A percentile compares a stretch with the other conserved stretches of the same genome.
Conservation (phyloP, 2,113 vertebrate species). For the Trichomycterus rosablanca region DNA sequence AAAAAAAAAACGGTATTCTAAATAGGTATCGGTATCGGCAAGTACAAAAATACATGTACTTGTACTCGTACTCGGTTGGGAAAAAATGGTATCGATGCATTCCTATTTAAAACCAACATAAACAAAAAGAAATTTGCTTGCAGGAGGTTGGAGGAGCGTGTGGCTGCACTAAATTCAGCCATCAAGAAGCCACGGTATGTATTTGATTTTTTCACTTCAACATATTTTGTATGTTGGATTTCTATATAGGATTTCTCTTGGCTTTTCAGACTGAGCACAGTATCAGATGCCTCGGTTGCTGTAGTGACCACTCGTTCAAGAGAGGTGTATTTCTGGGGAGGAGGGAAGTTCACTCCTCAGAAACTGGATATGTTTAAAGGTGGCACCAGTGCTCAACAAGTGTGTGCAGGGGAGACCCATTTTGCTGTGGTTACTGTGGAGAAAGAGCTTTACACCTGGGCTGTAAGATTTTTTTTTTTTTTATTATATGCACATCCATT, state of each 20-base stretch:
- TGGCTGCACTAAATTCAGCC: constrained; percentile 83
- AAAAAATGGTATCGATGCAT: too few relatives aligned
- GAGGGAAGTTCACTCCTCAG: constrained; percentile 95
- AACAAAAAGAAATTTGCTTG: too few relatives aligned
- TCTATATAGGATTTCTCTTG: neutral
- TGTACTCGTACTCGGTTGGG: too few relatives aligned
- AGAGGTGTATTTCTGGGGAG: constrained; percentile 97
- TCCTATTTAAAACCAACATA: too few relatives aligned
- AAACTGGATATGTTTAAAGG: constrained; percentile 93
- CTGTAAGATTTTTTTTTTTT: constrained; percentile 83
- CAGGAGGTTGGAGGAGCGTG: constrained; percentile 90
- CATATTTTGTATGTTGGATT: neutral
- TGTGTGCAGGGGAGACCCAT: constrained; percentile 93
- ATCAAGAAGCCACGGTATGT: constrained; percentile 91
- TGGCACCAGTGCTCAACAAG: constrained; percentile 89
- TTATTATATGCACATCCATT: too few relatives aligned
- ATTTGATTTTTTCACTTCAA: neutral
- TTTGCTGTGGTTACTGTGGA: constrained; percentile 98
- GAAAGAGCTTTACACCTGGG: constrained; percentile 98
- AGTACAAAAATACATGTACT: too few relatives aligned
- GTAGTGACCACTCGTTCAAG: constrained; percentile 93
- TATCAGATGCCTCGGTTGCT: constrained; percentile 84
- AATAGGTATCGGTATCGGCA: too few relatives aligned
- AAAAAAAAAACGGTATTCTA: too few relatives aligned
- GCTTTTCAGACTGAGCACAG: constrained; percentile 75